Percentiles rank a stretch among this genome's conserved stretches.
These are phyloP conservation scores for Gymnodraco acuticeps DNA, from an alignment of 2,797 vertebrate species.

Conservation along the genomic window DNA sequence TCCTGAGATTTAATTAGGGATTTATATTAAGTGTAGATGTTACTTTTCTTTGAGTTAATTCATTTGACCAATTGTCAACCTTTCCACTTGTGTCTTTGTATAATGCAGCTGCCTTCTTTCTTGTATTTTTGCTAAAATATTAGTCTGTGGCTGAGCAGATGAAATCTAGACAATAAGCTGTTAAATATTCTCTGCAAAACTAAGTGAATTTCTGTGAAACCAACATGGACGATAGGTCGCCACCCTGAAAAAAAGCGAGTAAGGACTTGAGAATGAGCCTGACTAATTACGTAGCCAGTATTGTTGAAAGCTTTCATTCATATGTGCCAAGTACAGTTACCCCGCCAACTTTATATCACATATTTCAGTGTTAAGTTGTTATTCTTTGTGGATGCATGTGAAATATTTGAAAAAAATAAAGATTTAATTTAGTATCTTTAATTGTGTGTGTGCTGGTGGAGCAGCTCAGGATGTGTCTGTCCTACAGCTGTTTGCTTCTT, in stretches of 20 bases:
- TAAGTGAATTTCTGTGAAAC: slow-evolving; percentile 51
- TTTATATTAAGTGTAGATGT: slow-evolving; percentile 30
- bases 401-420: slow-evolving; percentile 76
- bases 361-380: slow-evolving; percentile 73
- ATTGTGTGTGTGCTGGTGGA: not conserved
- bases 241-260: slow-evolving; percentile 23
- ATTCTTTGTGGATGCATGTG: slow-evolving; percentile 75
- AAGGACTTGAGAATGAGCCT: slow-evolving; percentile 21
- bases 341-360: slow-evolving; percentile 47
- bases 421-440: slow-evolving; percentile 41
- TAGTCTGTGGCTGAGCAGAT: slow-evolving; percentile 45
- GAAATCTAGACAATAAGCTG: slow-evolving; percentile 36
- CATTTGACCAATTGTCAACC: slow-evolving; percentile 15
- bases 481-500: slow-evolving; percentile 5
- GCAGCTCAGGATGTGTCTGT: slow-evolving; percentile 5
- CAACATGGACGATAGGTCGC: not conserved
- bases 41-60: slow-evolving; percentile 13
- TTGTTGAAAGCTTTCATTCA: slow-evolving; percentile 28
- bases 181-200: slow-evolving; percentile 46
- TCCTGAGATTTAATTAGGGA: slow-evolving; percentile 35
- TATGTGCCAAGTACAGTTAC: slow-evolving; percentile 37
- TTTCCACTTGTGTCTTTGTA: slow-evolving; percentile 51
- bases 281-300: slow-evolving; percentile 31
- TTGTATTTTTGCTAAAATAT: slow-evolving; percentile 48
- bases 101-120: slow-evolving; percentile 52